These are phyloP conservation scores for Gambusia yucatana DNA, from an alignment of 2,797 vertebrate species.

Conservation along the genomic window DNA sequence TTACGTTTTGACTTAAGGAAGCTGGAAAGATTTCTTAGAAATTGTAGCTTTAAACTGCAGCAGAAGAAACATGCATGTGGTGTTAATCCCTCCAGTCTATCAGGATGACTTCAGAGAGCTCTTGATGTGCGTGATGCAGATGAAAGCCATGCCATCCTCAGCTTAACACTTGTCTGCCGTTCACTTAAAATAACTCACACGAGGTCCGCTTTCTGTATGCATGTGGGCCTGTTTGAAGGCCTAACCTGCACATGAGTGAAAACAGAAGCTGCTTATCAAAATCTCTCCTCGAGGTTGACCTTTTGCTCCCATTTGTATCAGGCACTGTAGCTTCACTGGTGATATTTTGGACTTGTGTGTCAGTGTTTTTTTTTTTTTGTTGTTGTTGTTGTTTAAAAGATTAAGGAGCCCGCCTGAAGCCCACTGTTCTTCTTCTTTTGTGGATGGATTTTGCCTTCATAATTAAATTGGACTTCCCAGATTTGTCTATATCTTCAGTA, in stretches of 20 bases:
- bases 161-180: slow-evolving; percentile 53
- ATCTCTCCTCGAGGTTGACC: slow-evolving; percentile 41
- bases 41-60: slow-evolving; percentile 8
- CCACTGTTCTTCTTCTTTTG: neutral
- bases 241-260: slow-evolving; percentile 42
- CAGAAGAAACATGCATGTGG: slow-evolving; percentile 12
- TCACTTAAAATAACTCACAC: slow-evolving; percentile 70
- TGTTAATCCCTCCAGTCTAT: slow-evolving; percentile 29
- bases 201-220: slow-evolving; percentile 15
- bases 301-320: slow-evolving; percentile 23
- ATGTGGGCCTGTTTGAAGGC: slow-evolving; percentile 28
- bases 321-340: slow-evolving; percentile 6
- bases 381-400: neutral
- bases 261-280: slow-evolving; percentile 64
- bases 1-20: neutral
- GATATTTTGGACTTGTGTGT: slow-evolving; percentile 11
- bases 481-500: neutral
- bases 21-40: neutral
- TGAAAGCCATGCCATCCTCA: slow-evolving; percentile 57
- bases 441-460: neutral
- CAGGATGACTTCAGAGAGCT: slow-evolving; percentile 23
- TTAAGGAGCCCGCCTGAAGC: neutral
- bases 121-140: slow-evolving; percentile 24
- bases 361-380: neutral
- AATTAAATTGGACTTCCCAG: neutral